Evolutionary conservation across 2,797 vertebrate species (phyloP), one percentile per base, ranked within the genome.

Genomic region (Phaenicophaeus curvirostris): DNA sequence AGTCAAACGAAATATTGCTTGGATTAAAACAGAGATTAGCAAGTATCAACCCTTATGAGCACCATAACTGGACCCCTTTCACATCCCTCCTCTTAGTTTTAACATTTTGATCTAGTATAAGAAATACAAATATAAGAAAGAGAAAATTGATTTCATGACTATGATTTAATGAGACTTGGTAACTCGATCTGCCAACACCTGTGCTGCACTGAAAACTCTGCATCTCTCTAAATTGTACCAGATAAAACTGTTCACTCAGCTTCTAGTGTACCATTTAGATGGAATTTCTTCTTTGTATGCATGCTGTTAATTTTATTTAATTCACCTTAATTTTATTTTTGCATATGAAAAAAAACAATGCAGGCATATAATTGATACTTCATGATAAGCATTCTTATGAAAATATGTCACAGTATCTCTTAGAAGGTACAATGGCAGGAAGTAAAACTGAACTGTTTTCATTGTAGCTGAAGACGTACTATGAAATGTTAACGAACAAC

Each of bases 11-110:
- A 97, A 90, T 80, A 87, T 35, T 95, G 48, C 57, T 94, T 86
- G 48, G 67, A 95, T 91, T 92, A 97, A 97, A 96, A 96, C 42
- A 93, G 68, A 95, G 85, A 97, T 96, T 95, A 95, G 65, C 61
- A 93, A 71, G 50, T 95, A 95, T 90, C 41, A 90, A 42, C 15
- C 14, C 21, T 72, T 85, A 23, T 2, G 13, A 96, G 44, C 58
- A 89, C 51, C n/a, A 18, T 24, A 80, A 86, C 55, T 65, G 48
- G 19, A 41, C 71, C 39, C 46, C 85, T 89, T 96, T 92, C 31
- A 50, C 13, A 11, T 77, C 33, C 20, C 31, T 84, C n/a, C 15
- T 75, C 59, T 89, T 93, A 76, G 33, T 86, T 90, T 88, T 92
- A 95, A 94, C 48, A 77, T 63, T 90, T 42, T 50, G 51, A 89